Evolutionary conservation across 1,140 invertebrate species (phyloP).

Genomic region (Tetramorium alpestre): DNA sequence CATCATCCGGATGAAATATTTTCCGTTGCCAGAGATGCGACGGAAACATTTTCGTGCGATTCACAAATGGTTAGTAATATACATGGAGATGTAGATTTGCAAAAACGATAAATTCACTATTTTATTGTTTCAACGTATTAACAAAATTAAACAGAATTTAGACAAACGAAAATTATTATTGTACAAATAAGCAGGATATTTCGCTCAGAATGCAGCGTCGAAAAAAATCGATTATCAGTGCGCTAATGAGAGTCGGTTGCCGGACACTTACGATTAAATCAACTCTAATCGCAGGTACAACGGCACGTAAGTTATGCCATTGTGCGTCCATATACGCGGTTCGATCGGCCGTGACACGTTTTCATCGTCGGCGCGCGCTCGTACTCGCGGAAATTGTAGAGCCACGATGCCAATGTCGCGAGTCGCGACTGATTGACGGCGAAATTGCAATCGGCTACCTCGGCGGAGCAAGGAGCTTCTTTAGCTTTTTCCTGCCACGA

Average conservation of each 20-base stretch:
- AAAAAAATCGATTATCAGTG: neutral
- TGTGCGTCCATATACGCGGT: slow-evolving; percentile 54
- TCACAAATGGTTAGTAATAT: neutral
- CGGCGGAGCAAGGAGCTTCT: neutral
- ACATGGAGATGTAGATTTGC: neutral
- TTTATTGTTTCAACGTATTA: neutral
- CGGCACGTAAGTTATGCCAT: slow-evolving; percentile 59
- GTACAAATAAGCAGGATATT: neutral
- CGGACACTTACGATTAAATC: slow-evolving; percentile 21
- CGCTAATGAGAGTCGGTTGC: neutral
- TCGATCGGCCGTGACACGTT: slow-evolving; percentile 66
- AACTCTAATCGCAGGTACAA: slow-evolving; percentile 24
- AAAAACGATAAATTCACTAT: neutral
- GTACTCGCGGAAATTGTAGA: slow-evolving; percentile 53
- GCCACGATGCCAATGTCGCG: slow-evolving; percentile 30
- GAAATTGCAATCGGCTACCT: slow-evolving; percentile 45
- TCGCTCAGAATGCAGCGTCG: neutral
- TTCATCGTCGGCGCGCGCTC: slow-evolving; percentile 4
- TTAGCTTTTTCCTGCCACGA: neutral
- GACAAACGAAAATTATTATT: neutral
- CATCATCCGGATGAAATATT: neutral
- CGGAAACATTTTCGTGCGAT: neutral
- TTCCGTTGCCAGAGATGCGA: neutral
- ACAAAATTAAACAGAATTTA: neutral
- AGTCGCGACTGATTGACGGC: slow-evolving; percentile 59